Base-by-base conservation (phyloP, 2,888 invertebrate genomes). In the Eumerus sabulonum region DNA sequence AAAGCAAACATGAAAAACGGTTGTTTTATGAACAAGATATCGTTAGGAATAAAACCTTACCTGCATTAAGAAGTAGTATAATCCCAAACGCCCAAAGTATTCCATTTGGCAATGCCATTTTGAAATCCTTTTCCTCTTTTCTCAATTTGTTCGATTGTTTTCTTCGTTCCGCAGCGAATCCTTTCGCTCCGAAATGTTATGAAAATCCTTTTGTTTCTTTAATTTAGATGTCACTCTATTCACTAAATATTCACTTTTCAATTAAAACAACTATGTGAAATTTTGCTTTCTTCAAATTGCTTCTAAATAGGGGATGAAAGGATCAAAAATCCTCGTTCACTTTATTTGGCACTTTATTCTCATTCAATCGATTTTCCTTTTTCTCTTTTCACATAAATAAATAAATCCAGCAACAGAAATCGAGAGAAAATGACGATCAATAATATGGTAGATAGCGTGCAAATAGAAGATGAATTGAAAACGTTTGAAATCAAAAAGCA, bases 71-170 rank as follows among this genome's bases (percentile, higher is more conserved):
- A 83, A 86, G 83, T 79, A 87, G 84, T 74, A 86, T 84, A 85
- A 88, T 85, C 86, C 88, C 88, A 85, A 87, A 83, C 84, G 85
- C 84, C 85, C 86, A 86, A 82, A 86, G 84, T 77, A 86, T 83
- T 84, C 85, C 85, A 83, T 84, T 83, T 82, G 82, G 83, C 81
- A 84, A 84, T 84, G 84, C 85, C 87, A 87, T 87, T 81, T 84
- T 84, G 83, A 74, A 72, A 59, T 62, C 73, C 71, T 66, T 73
- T 53, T 53, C 7, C 7, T 27, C 27, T 27, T 27, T 27, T 27
- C 27, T 27, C 27, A 7, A 27, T 27, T 27, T 27, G 27, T 27
- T 27, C 27, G 27, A 4, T 27, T 27, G 27, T 27, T 27, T 27
- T 27, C 27, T 27, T 2, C 2, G 2, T 27, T 27, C 27, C 38